Conservation (phyloP, 2,797 vertebrate genomes). For the Onychomys leucogaster region DNA sequence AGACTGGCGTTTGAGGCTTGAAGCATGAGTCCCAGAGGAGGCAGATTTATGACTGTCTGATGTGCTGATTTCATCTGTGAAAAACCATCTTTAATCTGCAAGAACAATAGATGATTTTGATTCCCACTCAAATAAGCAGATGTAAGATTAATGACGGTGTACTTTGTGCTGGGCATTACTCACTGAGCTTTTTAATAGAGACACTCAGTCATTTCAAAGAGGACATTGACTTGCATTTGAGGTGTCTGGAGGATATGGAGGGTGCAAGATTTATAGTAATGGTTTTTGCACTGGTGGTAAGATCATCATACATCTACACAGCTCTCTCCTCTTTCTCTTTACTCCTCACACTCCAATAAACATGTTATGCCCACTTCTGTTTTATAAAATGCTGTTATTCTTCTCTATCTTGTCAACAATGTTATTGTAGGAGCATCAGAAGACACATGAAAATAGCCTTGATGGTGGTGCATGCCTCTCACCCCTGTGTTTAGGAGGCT, state of each 20-base stretch:
- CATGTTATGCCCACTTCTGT: not conserved
- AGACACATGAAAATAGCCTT: not conserved
- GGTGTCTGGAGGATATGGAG: not conserved
- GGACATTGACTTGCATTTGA: not conserved
- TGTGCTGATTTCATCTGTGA: not conserved
- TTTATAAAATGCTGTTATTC: not conserved
- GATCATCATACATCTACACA: not conserved
- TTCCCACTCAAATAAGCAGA: not conserved
- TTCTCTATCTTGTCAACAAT: not conserved
- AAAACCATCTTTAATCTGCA: not conserved
- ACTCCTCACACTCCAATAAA: not conserved
- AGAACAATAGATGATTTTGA: not conserved
- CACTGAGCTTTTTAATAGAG: not conserved
- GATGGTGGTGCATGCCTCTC: not conserved
- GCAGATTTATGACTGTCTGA: not conserved
- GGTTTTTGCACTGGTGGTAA: not conserved
- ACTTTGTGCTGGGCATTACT: not conserved
- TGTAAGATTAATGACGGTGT: not conserved
- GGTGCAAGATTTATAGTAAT: not conserved
- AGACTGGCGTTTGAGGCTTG: not conserved
- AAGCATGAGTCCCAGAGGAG: not conserved
- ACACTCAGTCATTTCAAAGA: conserved; percentile 30
- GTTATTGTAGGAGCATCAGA: not conserved
- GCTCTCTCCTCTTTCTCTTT: not conserved
- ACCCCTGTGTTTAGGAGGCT: not conserved